Evolutionary conservation across 2,888 invertebrate species (phyloP).

Genomic region (Hemithea aestivaria): DNA sequence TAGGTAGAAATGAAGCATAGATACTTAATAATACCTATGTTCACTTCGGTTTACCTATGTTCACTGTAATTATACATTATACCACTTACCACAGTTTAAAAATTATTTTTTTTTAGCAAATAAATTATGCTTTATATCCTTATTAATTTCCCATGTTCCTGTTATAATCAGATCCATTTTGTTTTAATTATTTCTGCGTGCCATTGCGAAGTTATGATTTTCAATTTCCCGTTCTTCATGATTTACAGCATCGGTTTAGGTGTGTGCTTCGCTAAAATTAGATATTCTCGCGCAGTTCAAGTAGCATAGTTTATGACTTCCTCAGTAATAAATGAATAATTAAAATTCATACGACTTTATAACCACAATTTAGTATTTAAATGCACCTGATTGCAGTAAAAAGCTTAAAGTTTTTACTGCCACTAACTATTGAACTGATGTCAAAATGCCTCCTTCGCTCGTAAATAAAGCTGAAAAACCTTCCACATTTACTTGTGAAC

Average conservation of each 20-base stretch:
- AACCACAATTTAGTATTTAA: conserved; percentile 6
- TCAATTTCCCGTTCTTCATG: conserved; percentile 14
- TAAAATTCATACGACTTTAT: conserved; percentile 32
- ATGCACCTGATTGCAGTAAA: conserved; percentile 5
- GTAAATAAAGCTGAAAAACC: too few relatives aligned
- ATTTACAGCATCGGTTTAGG: conserved; percentile 19
- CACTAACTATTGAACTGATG: too few relatives aligned
- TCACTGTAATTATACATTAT: too few relatives aligned
- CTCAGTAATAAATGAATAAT: conserved; percentile 36
- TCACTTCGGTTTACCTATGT: too few relatives aligned
- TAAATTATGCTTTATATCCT: too few relatives aligned
- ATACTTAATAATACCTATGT: too few relatives aligned
- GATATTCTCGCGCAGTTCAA: conserved; percentile 32
- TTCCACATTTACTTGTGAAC: too few relatives aligned
- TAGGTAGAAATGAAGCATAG: conserved; percentile 4
- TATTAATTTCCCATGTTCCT: too few relatives aligned
- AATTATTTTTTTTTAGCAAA: too few relatives aligned
- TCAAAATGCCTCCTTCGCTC: too few relatives aligned
- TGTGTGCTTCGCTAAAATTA: conserved; percentile 41
- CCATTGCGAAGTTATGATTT: conserved; percentile 11
- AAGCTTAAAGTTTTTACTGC: too few relatives aligned
- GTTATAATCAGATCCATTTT: neutral
- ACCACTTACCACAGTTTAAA: too few relatives aligned
- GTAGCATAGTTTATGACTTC: conserved; percentile 42
- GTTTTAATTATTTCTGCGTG: conserved; percentile 8